These are phyloP conservation scores for Limnodromus scolopaceus DNA, from an alignment of 2,797 vertebrate species.

Conservation along the genomic window DNA sequence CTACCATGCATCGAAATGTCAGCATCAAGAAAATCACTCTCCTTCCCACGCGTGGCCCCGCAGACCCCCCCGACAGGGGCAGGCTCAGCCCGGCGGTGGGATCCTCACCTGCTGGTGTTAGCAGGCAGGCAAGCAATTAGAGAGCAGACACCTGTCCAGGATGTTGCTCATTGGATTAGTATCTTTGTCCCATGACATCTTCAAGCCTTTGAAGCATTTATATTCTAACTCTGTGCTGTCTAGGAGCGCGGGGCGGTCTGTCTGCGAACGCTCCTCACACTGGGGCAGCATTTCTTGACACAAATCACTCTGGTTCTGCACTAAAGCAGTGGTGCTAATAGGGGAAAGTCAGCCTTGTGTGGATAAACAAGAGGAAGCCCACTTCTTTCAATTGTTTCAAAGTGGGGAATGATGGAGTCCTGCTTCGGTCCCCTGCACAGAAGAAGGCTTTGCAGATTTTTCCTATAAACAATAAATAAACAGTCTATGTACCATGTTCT, in stretches of 20 bases:
- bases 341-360: background rate
- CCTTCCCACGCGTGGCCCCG: background rate
- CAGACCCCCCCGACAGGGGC: background rate
- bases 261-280: background rate
- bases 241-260: background rate
- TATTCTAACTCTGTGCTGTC: background rate
- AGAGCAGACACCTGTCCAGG: conserved; percentile 57
- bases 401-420: background rate
- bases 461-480: background rate
- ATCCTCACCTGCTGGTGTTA: conserved; percentile 31
- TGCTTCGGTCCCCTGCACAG: background rate
- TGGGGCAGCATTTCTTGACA: background rate
- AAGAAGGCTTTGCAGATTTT: background rate
- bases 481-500: background rate
- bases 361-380: background rate
- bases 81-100: background rate
- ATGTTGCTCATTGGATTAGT: conserved; percentile 40
- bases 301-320: background rate
- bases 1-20: conserved; percentile 20
- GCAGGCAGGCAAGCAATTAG: background rate
- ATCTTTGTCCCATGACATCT: background rate
- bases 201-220: background rate
- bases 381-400: background rate
- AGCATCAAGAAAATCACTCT: background rate
- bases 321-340: background rate